Evolutionary conservation across 2,888 invertebrate genomes (phyloP), one percentile per base, ranked within the genome.

Genomic region (Cerastis leucographa): DNA sequence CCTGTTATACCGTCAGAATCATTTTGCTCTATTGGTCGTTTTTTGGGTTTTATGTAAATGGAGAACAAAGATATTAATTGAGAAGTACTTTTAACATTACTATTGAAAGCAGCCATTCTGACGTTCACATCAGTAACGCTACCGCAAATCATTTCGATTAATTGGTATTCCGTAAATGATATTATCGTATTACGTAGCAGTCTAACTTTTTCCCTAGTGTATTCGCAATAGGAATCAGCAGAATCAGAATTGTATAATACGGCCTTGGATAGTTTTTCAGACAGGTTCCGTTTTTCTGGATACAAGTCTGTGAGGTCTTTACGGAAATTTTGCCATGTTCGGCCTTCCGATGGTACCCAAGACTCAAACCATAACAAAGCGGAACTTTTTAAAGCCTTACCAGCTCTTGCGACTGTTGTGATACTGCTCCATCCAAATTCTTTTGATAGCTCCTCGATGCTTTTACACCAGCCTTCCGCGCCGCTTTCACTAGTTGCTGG

Each of bases 191-290:
- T n/a, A n/a, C n/a, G n/a, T n/a, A n/a, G n/a, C n/a, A n/a, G n/a
- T n/a, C n/a, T n/a, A n/a, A n/a, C n/a, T n/a, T n/a, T 56, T 25
- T 69, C 56, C 29, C 56, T 54, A 25, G 56, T 56, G 40, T 25
- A 71, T 8, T 71, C 71, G 19, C 71, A 42, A 51, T 71, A 71
- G 9, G 62, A n/a, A 12, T 71, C 71, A 5, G 64, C 40, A 25
- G 64, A n/a, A 46, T 71, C 71, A 25, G 71, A 71, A 49, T 22
- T 62, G 14, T 62, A 62, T 8, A 62, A 49, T 7, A 71, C 46
- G 22, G 71, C 71, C 14, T 71, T 71, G 2, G 62, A 25, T 42
- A 71, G 14, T 12, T 64, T 64, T 51, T 71, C 71, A 35, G 71
- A 25, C 1, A 71, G 40, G 19, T 71, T 71, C 12, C 25, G 19